Evolutionary conservation across 2,888 invertebrate species (phyloP), one percentile per base, ranked within the genome.

Genomic region (Amitus sp.): DNA sequence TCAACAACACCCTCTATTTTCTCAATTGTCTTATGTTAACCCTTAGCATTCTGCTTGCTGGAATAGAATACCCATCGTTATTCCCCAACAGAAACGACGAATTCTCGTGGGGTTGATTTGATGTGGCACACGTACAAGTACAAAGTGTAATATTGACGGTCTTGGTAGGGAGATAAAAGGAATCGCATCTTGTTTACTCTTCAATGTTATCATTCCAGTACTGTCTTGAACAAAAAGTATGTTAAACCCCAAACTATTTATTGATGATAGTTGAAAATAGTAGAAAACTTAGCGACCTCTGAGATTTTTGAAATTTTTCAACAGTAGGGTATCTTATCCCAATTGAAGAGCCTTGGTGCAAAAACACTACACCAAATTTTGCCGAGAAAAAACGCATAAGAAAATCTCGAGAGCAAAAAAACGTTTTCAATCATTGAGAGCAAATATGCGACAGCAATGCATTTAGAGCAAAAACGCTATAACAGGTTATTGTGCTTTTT

Each of bases 1-100:
- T 78, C 69, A 73, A 74, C 74, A 75, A 76, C 74, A 77, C 74
- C 76, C 78, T 76, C 75, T 68, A 77, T 75, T 77, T 78, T 75
- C 76, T 75, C 72, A 69, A 68, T 70, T 67, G 63, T 73, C 64
- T 53, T 64, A 59, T 58, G 66, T 60, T 73, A 70, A 70, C 73
- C 70, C 50, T 61, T 65, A 45, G 52, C 51, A 52, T 39, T 20
- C 66, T 58, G 62, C 59, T 66, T 62, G 53, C 62, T 53, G 53
- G 62, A 62, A 56, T 61, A 55, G 62, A 62, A 56, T 61, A 53
- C 64, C 63, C 62, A 57, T 66, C 62, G 62, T 43, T 42, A 39
- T 48, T 46, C 62, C 42, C 54, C 37, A 39, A 34, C 60, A 47
- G 51, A 51, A 59, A 60, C 57, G 48, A 62, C 57, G 53, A 54